Percentiles rank a stretch among this genome's conserved stretches.
Evolutionary conservation across 2,113 vertebrate genomes (phyloP).

Genomic region (Cyprinodon variegatus): DNA sequence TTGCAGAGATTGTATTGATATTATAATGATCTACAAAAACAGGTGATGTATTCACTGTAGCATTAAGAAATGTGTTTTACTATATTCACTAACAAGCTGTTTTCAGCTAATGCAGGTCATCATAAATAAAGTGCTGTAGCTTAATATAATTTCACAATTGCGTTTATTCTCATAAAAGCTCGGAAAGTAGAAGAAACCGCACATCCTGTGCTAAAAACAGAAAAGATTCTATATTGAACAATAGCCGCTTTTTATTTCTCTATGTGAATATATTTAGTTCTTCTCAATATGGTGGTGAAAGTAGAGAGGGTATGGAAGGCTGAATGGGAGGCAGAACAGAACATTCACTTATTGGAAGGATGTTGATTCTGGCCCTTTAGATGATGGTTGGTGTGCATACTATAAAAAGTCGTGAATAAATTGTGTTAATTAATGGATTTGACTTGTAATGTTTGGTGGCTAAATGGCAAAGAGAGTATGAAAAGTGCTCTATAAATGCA

Average conservation of each 20-base stretch:
- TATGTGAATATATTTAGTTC: constrained; percentile 33
- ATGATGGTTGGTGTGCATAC: background rate
- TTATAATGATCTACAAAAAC: background rate
- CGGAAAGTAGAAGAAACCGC: constrained; percentile 8
- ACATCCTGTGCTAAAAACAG: constrained; percentile 45
- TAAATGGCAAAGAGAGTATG: background rate
- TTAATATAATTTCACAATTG: constrained; percentile 10
- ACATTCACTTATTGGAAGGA: background rate
- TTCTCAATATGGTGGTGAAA: background rate
- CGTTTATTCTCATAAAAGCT: constrained; percentile 27
- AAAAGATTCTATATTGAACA: constrained; percentile 36
- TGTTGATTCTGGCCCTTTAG: background rate
- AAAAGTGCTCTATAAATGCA: background rate
- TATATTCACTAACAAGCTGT: background rate
- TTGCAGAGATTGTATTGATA: too few relatives aligned
- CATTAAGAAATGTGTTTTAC: background rate
- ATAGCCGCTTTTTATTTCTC: constrained; percentile 45
- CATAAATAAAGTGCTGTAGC: background rate
- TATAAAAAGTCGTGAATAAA: background rate
- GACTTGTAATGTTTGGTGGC: background rate
- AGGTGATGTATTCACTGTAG: background rate
- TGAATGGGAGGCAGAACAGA: background rate
- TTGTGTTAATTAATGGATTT: background rate
- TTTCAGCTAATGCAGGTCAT: background rate
- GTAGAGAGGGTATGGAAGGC: background rate